Conservation (phyloP, 92 coral and sea anemone genomes). For the Heliopora coerulea region DNA sequence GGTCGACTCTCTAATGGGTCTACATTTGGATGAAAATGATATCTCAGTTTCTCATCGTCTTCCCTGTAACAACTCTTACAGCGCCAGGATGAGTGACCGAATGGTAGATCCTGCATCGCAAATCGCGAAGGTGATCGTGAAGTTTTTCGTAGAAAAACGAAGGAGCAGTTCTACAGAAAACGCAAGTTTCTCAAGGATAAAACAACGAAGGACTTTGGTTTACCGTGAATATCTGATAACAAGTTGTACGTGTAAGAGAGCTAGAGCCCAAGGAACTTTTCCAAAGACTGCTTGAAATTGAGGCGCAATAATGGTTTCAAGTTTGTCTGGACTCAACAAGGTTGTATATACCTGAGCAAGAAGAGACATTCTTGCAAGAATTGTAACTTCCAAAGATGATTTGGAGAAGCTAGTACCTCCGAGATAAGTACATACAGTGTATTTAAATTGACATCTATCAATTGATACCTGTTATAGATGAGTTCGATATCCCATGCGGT, state of each 20-base stretch:
- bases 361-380: background rate
- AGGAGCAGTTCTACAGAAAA: slow-evolving; percentile 23
- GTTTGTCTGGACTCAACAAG: slow-evolving; percentile 40
- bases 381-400: background rate
- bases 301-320: slow-evolving; percentile 25
- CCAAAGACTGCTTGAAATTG: slow-evolving; percentile 7
- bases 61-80: background rate
- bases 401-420: background rate
- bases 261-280: slow-evolving; percentile 36
- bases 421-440: no score
- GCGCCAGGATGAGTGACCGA: background rate
- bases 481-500: no score
- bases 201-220: slow-evolving; percentile 32
- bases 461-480: no score
- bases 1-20: slow-evolving; percentile 4
- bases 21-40: background rate
- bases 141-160: slow-evolving; percentile 6
- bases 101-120: background rate
- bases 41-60: slow-evolving; percentile 19
- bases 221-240: background rate
- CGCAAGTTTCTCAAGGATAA: slow-evolving; percentile 12
- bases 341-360: slow-evolving; percentile 14
- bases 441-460: no score
- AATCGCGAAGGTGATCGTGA: slow-evolving; percentile 20
- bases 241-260: slow-evolving; percentile 39